Evolutionary conservation across 2,113 vertebrate species (phyloP), one percentile per base, ranked within the genome.

Genomic region (Microcebus griseorufus): DNA sequence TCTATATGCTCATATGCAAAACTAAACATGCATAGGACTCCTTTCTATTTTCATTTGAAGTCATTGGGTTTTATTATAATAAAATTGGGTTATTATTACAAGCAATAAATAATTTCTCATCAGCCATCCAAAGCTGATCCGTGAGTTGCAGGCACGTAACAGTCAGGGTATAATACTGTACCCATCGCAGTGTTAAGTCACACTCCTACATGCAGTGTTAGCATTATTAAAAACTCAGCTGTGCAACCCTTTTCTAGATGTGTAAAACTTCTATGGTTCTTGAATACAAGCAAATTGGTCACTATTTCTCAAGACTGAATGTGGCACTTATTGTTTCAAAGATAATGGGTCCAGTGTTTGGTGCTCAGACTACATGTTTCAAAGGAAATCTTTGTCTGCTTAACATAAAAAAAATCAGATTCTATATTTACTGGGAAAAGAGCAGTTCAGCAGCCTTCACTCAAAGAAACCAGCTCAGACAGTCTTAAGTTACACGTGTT

Each of bases 321-420:
- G 96, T 96, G 83, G 53, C 45, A 39, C 78, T 95, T 83, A 96
- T 93, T 97, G 97, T 96, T 81, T 93, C 64, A 62, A 65, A 92
- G 82, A 98, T 94, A 98, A 98, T 89, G 79, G 39, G 65, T 18
- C 91, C 90, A 98, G 97, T 98, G 98, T 98, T 96, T 86, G 45
- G 92, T 0, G 27, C 45, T 84, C 94, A 93, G 97, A 95, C 96
- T 94, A 23, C 82, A 87, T n/a, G 45, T 97, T 95, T 98, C 96
- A 97, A 98, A 97, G 76, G 64, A 73, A 88, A 97, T 95, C 98
- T 97, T 98, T 98, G 97, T 98, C 96, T 97, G 79, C 58, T 84
- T 81, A 88, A 75, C 82, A 65, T 88, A 45, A 62, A 95, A 94
- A 95, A 95, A 94, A 79, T 72, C 55, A 94, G 93, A 88, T 60